phyloP scores from a whole-genome alignment of 2,113 vertebrate species.

The Synodontis membranacea region DNA sequence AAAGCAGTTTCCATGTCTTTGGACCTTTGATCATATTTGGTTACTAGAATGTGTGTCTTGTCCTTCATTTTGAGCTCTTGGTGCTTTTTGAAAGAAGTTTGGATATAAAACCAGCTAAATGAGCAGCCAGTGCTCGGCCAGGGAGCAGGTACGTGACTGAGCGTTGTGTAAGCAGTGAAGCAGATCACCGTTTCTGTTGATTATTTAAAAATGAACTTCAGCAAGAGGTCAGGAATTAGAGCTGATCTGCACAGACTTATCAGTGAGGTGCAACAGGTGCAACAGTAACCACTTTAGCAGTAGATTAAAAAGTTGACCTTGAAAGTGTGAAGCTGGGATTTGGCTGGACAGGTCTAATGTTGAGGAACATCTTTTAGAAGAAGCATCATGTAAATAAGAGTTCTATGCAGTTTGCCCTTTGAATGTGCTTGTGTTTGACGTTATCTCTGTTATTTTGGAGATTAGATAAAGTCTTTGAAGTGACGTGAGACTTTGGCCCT shows the following conservation, averaged over 20 bases:
- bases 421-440: conserved; percentile 31
- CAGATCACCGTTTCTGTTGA: conserved; percentile 44
- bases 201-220: conserved; percentile 36
- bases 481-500: conserved; percentile 73
- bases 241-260: neutral
- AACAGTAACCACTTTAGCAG: neutral
- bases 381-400: neutral
- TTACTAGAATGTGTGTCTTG: neutral
- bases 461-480: conserved; percentile 75
- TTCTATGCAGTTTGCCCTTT: conserved; percentile 32
- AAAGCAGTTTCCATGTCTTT: neutral
- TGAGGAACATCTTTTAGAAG: neutral
- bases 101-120: no score
- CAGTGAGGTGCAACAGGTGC: neutral
- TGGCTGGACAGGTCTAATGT: neutral
- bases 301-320: neutral
- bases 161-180: conserved; percentile 18
- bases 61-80: neutral
- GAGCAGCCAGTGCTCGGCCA: no score
- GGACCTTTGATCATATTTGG: neutral
- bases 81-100: neutral
- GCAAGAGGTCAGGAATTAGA: neutral
- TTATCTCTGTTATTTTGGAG: conserved; percentile 48
- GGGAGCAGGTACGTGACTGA: conserved; percentile 28
- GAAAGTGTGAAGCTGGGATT: neutral